A percentile compares a stretch with the other conserved stretches of the same genome.
Evolutionary conservation across 2,113 vertebrate genomes (phyloP).

Genomic region (Dipodomys merriami): DNA sequence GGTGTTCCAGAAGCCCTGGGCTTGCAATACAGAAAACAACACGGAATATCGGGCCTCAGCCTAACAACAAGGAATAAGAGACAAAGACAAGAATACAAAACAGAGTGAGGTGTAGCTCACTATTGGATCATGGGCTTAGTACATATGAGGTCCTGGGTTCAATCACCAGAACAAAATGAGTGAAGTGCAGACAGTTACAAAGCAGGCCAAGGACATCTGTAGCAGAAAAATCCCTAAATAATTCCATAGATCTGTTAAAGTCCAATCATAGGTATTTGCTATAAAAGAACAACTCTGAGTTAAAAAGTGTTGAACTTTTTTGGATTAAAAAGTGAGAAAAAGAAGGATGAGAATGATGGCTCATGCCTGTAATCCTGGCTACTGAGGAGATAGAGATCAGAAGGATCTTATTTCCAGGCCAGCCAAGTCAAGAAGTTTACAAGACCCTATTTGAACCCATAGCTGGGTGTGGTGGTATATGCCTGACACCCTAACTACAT

Average conservation of each 20-base stretch:
- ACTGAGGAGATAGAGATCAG: too few relatives aligned
- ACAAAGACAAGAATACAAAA: slow-evolving; percentile 14
- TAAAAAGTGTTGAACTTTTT: background rate
- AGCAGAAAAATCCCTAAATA: background rate
- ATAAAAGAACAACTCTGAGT: background rate
- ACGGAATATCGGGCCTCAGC: background rate
- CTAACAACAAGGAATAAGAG: background rate
- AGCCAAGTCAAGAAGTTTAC: too few relatives aligned
- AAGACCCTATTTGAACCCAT: too few relatives aligned
- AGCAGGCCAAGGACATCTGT: background rate
- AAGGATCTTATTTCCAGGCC: too few relatives aligned
- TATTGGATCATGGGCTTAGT: too few relatives aligned
- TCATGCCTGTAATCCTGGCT: too few relatives aligned
- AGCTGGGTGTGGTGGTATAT: too few relatives aligned
- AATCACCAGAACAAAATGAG: background rate
- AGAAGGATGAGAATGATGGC: too few relatives aligned
- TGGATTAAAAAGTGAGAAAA: too few relatives aligned
- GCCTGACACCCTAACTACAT: too few relatives aligned
- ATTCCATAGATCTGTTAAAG: background rate
- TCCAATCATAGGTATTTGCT: background rate
- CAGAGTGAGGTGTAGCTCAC: background rate
- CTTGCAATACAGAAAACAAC: too few relatives aligned
- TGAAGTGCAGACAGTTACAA: background rate
- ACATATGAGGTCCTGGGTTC: background rate
- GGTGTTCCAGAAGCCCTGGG: too few relatives aligned